A percentile compares a stretch with the other conserved stretches of the same genome.
Evolutionary conservation across 2,888 invertebrate species (phyloP).

Genomic region (Hypomecis punctinalis): DNA sequence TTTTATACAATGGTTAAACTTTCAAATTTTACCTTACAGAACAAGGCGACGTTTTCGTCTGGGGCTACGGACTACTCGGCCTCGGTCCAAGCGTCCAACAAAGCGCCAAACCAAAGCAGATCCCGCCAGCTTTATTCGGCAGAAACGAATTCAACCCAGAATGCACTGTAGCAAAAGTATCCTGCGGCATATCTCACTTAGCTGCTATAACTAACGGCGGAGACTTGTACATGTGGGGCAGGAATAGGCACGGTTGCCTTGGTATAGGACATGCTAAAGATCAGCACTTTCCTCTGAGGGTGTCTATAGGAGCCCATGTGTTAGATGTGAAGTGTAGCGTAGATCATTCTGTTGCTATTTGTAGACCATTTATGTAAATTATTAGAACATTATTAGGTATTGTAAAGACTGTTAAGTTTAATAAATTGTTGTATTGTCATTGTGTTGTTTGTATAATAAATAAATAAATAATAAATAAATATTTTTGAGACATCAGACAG

Average conservation of each 20-base stretch:
- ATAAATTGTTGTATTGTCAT: constrained; percentile 38
- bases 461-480: too few relatives aligned
- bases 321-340: constrained; percentile 91
- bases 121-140: constrained; percentile 94
- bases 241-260: constrained; percentile 92
- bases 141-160: constrained; percentile 92
- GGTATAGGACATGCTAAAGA: constrained; percentile 93
- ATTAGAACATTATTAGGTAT: constrained; percentile 22
- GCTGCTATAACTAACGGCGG: constrained; percentile 93
- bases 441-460: constrained; percentile 52
- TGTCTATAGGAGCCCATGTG: constrained; percentile 91
- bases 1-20: too few relatives aligned
- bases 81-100: constrained; percentile 92
- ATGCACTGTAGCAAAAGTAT: constrained; percentile 86
- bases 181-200: constrained; percentile 89
- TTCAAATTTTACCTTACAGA: constrained; percentile 80
- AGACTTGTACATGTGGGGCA: constrained; percentile 96
- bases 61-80: constrained; percentile 97
- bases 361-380: constrained; percentile 86
- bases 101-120: constrained; percentile 87
- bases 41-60: constrained; percentile 93
- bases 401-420: constrained; percentile 52
- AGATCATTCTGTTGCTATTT: constrained; percentile 92
- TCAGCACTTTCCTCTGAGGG: constrained; percentile 95
- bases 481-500: too few relatives aligned